phyloP scores from a whole-genome alignment of 2,113 vertebrate genomes.

The Regulus satrapa region DNA sequence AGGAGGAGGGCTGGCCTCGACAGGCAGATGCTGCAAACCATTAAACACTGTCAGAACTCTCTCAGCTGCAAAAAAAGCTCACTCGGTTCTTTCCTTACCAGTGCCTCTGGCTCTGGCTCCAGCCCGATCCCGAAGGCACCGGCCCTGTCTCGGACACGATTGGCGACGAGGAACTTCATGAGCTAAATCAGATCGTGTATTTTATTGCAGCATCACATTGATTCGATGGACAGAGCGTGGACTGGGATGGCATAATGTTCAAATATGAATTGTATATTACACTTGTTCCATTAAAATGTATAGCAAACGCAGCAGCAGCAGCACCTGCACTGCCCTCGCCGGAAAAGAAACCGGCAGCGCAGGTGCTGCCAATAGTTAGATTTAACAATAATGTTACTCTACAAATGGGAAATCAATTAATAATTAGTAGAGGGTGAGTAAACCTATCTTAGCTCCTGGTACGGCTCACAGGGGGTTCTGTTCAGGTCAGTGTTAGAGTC shows the following conservation, averaged over 20 bases:
- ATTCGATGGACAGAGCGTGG: slow-evolving; percentile 69
- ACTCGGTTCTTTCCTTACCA: slow-evolving; percentile 46
- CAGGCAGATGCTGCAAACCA: slow-evolving; percentile 94
- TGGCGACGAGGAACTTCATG: slow-evolving; percentile 49
- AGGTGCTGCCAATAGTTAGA: slow-evolving; percentile 58
- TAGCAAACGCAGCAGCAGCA: slow-evolving; percentile 50
- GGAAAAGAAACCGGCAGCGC: slow-evolving; percentile 19
- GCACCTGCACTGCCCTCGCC: not conserved
- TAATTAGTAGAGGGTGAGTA: slow-evolving; percentile 49
- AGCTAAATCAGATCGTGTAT: slow-evolving; percentile 69
- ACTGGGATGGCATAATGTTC: slow-evolving; percentile 64
- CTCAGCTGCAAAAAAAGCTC: slow-evolving; percentile 32
- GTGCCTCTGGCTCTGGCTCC: slow-evolving; percentile 54
- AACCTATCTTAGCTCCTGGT: slow-evolving; percentile 40
- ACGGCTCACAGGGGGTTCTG: not conserved
- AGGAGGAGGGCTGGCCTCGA: slow-evolving; percentile 94
- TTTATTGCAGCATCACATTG: slow-evolving; percentile 62
- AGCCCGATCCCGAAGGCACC: slow-evolving; percentile 54
- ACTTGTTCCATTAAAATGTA: slow-evolving; percentile 67
- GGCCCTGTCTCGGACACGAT: slow-evolving; percentile 21
- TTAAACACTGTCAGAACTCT: slow-evolving; percentile 69
- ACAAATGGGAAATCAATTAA: slow-evolving; percentile 67
- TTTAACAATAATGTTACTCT: slow-evolving; percentile 73
- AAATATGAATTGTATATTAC: slow-evolving; percentile 72
- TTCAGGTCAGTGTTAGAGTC: slow-evolving; percentile 48